Evolutionary conservation across 2,797 vertebrate species (phyloP).

Genomic region (Rhinophrynus dorsalis): DNA sequence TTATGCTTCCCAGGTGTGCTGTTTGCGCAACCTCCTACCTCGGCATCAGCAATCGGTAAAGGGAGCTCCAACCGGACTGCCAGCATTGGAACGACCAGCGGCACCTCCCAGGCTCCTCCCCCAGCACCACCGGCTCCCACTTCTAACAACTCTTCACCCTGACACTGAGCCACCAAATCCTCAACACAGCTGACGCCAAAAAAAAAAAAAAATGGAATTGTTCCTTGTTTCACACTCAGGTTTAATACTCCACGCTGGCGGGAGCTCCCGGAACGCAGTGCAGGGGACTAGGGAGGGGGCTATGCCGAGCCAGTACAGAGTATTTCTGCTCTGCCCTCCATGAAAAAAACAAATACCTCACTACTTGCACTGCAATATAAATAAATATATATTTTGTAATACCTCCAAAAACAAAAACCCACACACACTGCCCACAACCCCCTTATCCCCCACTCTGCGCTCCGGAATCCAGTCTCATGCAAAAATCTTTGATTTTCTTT

Average conservation of each 20-base stretch:
- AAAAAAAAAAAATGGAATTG: constrained; percentile 69
- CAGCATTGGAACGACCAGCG: constrained; percentile 31
- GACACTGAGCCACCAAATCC: constrained; percentile 20
- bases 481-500: constrained; percentile 33
- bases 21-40: constrained; percentile 85
- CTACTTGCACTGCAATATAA: constrained; percentile 38
- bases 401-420: constrained; percentile 28
- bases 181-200: constrained; percentile 78
- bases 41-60: constrained; percentile 74
- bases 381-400: constrained; percentile 9
- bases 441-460: constrained; percentile 17
- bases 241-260: constrained; percentile 55
- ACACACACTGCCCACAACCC: neutral
- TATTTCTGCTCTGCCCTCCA: neutral
- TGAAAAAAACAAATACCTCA: constrained; percentile 39
- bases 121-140: constrained; percentile 81
- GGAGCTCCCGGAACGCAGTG: constrained; percentile 35
- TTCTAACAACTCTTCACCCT: constrained; percentile 72
- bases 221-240: constrained; percentile 71
- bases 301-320: constrained; percentile 24
- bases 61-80: constrained; percentile 49
- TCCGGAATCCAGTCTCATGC: constrained; percentile 6
- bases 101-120: neutral
- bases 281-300: constrained; percentile 5
- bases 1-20: constrained; percentile 82